phyloP scores from a whole-genome alignment of 2,113 vertebrate genomes.

The Tupaia chinensis region DNA sequence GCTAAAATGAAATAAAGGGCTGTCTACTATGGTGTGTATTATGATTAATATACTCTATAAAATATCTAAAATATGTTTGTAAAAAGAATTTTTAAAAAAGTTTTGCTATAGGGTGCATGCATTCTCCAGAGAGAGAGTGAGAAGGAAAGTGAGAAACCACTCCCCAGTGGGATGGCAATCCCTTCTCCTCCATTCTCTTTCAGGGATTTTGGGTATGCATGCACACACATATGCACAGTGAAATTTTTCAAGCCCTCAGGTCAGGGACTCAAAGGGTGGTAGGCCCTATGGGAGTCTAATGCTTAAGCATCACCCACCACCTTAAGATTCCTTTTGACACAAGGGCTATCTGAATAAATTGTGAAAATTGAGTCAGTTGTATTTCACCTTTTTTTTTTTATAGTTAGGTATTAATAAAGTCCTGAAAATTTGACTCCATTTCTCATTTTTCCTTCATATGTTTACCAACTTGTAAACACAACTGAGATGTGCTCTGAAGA shows the following conservation, averaged over 20 bases:
- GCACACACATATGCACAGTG: no score
- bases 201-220: no score
- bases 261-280: no score
- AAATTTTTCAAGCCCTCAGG: no score
- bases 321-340: not conserved
- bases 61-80: not conserved
- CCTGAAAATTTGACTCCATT: slow-evolving; percentile 6
- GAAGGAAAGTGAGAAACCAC: no score
- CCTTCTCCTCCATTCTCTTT: no score
- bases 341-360: not conserved
- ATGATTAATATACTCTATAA: not conserved
- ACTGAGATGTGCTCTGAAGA: slow-evolving; percentile 40
- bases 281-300: no score
- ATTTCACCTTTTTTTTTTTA: not conserved
- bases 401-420: not conserved
- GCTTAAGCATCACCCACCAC: no score
- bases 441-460: slow-evolving; percentile 27
- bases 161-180: no score
- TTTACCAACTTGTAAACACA: slow-evolving; percentile 60
- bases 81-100: not conserved
- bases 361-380: not conserved
- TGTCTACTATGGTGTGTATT: not conserved
- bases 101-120: no score
- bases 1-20: not conserved
- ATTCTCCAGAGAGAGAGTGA: no score